A percentile compares a stretch with the other conserved stretches of the same genome.
These are phyloP conservation scores for Drosophila rufa DNA, from an alignment of 1,140 invertebrate species.

Conservation along the genomic window DNA sequence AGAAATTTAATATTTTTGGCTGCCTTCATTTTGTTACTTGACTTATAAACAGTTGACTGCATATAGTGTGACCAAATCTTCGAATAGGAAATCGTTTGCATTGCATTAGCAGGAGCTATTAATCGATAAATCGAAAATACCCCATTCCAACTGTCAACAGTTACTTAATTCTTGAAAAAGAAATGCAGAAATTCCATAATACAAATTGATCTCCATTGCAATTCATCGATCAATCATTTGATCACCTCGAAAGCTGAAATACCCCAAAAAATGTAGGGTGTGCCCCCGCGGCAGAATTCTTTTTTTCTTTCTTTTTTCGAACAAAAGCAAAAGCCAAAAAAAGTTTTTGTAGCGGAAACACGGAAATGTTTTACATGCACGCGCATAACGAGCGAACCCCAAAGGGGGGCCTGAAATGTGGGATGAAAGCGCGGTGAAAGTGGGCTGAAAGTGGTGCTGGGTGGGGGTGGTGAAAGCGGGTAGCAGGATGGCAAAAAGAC, in stretches of 20 bases:
- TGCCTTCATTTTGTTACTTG: too few species aligned
- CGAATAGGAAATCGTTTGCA: too few species aligned
- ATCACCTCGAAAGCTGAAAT: neutral
- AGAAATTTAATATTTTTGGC: neutral
- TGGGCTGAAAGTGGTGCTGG: neutral
- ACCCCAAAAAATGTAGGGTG: neutral
- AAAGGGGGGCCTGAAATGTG: neutral
- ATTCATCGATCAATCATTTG: neutral
- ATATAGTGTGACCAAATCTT: too few species aligned
- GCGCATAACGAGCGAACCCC: slow-evolving; percentile 39
- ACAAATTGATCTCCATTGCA: too few species aligned
- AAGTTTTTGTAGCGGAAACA: slow-evolving; percentile 77
- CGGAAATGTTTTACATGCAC: slow-evolving; percentile 81
- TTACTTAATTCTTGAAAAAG: too few species aligned
- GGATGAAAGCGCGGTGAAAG: neutral
- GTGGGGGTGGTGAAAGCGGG: slow-evolving; percentile 6
- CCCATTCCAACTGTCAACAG: too few species aligned
- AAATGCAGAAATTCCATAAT: too few species aligned
- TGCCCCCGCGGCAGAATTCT: slow-evolving; percentile 8
- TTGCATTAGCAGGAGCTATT: too few species aligned
- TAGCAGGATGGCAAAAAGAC: neutral
- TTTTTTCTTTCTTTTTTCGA: slow-evolving; percentile 1
- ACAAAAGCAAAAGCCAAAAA: slow-evolving; percentile 72
- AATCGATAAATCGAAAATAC: too few species aligned
- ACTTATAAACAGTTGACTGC: neutral